Conservation (phyloP, 2,888 invertebrate species). For the Chymomyza caudatula region DNA sequence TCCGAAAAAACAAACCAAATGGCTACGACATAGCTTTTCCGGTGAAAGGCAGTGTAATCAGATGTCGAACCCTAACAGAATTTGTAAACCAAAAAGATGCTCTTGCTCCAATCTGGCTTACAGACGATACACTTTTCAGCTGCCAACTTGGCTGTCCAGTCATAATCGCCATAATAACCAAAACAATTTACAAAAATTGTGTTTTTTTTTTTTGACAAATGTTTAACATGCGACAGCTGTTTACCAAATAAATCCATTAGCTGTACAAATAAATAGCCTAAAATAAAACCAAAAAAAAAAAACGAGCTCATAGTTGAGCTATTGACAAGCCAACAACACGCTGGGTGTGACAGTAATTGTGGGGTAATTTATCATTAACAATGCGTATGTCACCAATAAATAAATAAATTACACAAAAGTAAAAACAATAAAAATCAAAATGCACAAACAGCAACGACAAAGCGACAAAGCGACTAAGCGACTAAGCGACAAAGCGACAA, state of each 20-base stretch:
- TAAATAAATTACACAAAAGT: conserved; percentile 8
- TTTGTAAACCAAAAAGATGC: too few species aligned
- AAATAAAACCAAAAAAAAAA: background rate
- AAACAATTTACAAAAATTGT: conserved; percentile 39
- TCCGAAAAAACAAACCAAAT: too few species aligned
- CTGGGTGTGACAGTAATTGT: conserved; percentile 15
- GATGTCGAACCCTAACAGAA: too few species aligned
- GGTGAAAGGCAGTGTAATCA: too few species aligned
- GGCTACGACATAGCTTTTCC: too few species aligned
- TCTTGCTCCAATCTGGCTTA: background rate
- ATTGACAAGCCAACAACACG: conserved; percentile 28
- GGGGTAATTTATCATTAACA: conserved; percentile 19
- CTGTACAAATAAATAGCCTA: conserved; percentile 50
- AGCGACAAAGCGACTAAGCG: too few species aligned
- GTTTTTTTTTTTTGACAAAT: conserved; percentile 61
- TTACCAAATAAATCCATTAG: conserved; percentile 71
- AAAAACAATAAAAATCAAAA: background rate
- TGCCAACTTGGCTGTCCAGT: conserved; percentile 42
- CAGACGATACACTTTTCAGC: background rate
- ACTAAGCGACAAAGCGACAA: too few species aligned
- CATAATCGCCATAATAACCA: background rate
- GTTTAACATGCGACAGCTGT: conserved; percentile 64
- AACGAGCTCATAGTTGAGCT: background rate
- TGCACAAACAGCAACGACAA: too few species aligned
- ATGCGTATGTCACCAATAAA: conserved; percentile 14